phyloP scores from a whole-genome alignment of 2,113 vertebrate species.

The Hyperopisus bebe region DNA sequence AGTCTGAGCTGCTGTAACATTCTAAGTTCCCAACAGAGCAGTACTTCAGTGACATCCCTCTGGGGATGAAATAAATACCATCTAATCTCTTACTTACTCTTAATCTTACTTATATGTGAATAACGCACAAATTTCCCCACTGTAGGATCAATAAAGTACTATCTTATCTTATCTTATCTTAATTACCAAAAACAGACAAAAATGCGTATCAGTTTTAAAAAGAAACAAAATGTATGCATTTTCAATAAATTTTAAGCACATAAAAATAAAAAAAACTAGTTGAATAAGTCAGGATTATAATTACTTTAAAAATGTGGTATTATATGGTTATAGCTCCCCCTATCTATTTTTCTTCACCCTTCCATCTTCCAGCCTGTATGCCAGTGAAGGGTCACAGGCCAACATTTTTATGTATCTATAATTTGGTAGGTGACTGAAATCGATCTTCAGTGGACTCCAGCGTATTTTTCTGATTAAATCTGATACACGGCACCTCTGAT shows the following conservation, averaged over 20 bases:
- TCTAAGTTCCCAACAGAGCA: no score
- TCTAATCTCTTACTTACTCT: not conserved
- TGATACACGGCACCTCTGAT: not conserved
- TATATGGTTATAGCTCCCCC: not conserved
- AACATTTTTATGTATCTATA: not conserved
- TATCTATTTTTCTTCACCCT: not conserved
- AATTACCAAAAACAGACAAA: not conserved
- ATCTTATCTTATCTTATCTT: no score
- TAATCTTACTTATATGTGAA: not conserved
- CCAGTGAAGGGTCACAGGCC: not conserved
- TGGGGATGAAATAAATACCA: not conserved
- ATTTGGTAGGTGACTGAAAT: not conserved
- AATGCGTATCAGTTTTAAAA: not conserved
- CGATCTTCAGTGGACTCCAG: not conserved
- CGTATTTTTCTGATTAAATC: not conserved
- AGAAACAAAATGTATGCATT: not conserved
- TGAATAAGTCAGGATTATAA: not conserved
- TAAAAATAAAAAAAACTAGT: not conserved
- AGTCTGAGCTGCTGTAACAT: not conserved
- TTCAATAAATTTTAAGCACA: not conserved
- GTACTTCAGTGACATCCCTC: no score
- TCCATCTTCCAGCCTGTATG: not conserved
- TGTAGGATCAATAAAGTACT: no score
- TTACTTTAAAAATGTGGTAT: no score
- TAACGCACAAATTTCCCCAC: no score